Base-by-base conservation (phyloP, 2,113 vertebrate genomes). In the Scatophagus argus region DNA sequence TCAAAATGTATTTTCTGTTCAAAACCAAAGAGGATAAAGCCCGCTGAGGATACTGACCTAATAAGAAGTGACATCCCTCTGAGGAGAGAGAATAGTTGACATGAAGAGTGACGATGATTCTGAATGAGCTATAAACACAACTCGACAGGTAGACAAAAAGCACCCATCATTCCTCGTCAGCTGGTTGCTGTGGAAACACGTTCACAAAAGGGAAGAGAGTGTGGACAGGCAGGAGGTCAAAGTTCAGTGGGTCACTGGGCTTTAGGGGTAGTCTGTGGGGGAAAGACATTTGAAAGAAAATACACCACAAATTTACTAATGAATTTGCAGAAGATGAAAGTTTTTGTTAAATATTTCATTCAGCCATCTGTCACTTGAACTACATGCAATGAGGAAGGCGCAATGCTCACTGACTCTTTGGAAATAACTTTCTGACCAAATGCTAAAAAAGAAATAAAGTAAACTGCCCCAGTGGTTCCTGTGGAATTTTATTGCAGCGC, bases 241-340 rank as follows among this genome's bases (percentile, higher is more conserved):
- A 81, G 91, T 43, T 90, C 86, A 90, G 60, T 69, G 39, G 75
- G 85, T 90, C 85, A 77, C 52, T n/a, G 39, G 12, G n/a, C n/a
- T n/a, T n/a, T n/a, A n/a, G 55, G 5, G 71, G 39, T 11, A 17
- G 61, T 49, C 29, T 38, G 23, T 7, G 27, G n/a, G 54, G 27
- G 25, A 17, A 43, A 8, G 23, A 19, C 23, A 19, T 76, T 38
- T 44, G 25, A 3, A 54, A 43, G 31, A 16, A 74, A 52, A 43
- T 31, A 13, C 2, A 14, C 17, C 19, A 21, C 41, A 44, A 6
- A 64, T 73, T 27, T 29, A 21, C 11, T 4, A 2, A 5, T 32
- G 19, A 21, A 47, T 21, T 16, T 43, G 1, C 5, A 19, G 31
- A 31, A 44, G 5, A 44, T 46, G 2, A 7, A 29, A 0, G 9